Base-by-base conservation (phyloP, 2,888 invertebrate genomes). In the Candidula unifasciata region DNA sequence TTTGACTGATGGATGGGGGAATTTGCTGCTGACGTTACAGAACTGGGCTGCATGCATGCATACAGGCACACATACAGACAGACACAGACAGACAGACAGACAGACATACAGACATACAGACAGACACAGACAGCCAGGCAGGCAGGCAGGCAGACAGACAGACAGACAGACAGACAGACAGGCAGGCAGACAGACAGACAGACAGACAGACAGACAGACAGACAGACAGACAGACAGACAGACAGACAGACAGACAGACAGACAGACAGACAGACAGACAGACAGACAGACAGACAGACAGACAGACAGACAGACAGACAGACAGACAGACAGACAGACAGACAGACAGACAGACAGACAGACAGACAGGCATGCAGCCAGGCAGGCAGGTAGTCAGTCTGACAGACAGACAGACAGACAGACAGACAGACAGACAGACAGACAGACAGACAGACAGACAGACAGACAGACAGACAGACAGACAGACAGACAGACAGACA, bases 371-470 rank as follows among this genome's bases (percentile, higher is more conserved):
- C 27, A 66, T 10, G 27, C 27, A 66, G n/a, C 24, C 27, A 66
- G 66, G 8, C 27, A 66, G n/a, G 27, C 27, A 66, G 30, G 8
- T 10, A 66, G n/a, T 27, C 27, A 66, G 27, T 27, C n/a, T 24
- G 64, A 64, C n/a, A 64, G 64, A 64, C n/a, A 64, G 64, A 64
- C n/a, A 64, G 64, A 64, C n/a, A 64, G 64, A 64, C n/a, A 64
- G 64, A 64, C n/a, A 64, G 64, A 64, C n/a, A 64, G 64, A 64
- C n/a, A 64, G 64, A 64, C n/a, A 64, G 64, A 64, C n/a, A 64
- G 64, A 64, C n/a, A 64, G 64, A 64, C n/a, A 64, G 64, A 64
- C n/a, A 64, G 64, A 64, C n/a, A 64, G 64, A 64, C n/a, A 64
- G 64, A 64, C n/a, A 64, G 64, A 64, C n/a, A 64, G 64, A 64